Evolutionary conservation across 2,888 invertebrate genomes (phyloP).

Genomic region (Megaustenia siamemsis): DNA sequence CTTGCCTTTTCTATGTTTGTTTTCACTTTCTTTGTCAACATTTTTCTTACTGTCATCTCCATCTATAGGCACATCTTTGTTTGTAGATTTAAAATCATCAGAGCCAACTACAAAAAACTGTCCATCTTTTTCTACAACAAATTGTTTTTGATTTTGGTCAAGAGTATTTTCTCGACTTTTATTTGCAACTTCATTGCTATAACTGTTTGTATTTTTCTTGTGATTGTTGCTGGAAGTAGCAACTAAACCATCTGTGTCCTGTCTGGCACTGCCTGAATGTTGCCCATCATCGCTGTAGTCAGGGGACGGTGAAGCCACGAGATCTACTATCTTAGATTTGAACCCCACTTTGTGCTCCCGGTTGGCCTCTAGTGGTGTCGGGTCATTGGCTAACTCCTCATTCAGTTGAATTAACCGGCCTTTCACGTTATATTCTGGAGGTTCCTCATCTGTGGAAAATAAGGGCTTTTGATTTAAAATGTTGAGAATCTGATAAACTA

Average conservation of each 20-base stretch:
- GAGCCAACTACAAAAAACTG: constrained; percentile 74
- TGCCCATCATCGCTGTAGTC: constrained; percentile 66
- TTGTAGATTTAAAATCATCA: constrained; percentile 71
- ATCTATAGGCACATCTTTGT: constrained; percentile 49
- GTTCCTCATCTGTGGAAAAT: constrained; percentile 35
- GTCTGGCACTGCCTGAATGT: constrained; percentile 29
- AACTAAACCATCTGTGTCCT: neutral
- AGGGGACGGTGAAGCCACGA: constrained; percentile 76
- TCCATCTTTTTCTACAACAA: constrained; percentile 76
- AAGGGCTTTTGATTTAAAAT: too few relatives aligned
- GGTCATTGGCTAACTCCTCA: constrained; percentile 75
- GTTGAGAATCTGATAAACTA: too few relatives aligned
- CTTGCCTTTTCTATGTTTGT: neutral
- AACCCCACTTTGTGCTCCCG: constrained; percentile 73
- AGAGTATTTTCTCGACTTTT: constrained; percentile 24
- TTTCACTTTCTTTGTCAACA: constrained; percentile 26
- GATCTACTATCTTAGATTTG: constrained; percentile 74
- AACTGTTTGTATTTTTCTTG: neutral
- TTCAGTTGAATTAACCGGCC: constrained; percentile 75
- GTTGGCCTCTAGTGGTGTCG: constrained; percentile 68
- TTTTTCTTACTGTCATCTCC: constrained; percentile 25
- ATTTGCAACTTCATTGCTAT: neutral
- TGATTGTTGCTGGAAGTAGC: neutral
- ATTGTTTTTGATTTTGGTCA: constrained; percentile 66
- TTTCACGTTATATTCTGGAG: constrained; percentile 77